A percentile compares a stretch with the other conserved stretches of the same genome.
These are phyloP conservation scores for Drusus annulatus DNA, from an alignment of 1,140 invertebrate species.

Conservation along the genomic window DNA sequence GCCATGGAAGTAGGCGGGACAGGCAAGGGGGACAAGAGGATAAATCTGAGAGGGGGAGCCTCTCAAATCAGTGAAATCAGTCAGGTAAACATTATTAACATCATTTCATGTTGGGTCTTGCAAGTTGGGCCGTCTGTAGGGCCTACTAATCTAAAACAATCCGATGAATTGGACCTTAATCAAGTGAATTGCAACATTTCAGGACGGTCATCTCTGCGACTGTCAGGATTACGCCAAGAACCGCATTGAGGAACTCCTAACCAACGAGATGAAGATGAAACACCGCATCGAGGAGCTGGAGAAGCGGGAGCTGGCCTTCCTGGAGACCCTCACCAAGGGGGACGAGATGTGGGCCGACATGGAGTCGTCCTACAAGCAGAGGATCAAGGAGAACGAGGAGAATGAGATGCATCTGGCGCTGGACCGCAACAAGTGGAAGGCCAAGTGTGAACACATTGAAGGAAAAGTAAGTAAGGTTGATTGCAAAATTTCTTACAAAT, in stretches of 20 bases:
- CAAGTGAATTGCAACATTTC: not conserved
- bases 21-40: no score
- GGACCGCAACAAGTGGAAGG: slow-evolving; percentile 66
- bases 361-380: slow-evolving; percentile 77
- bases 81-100: no score
- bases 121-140: no score
- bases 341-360: slow-evolving; percentile 82
- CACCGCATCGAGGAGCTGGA: slow-evolving; percentile 75
- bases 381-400: slow-evolving; percentile 69
- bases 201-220: not conserved
- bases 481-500: not conserved
- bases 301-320: slow-evolving; percentile 77
- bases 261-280: slow-evolving; percentile 64
- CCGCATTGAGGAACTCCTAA: slow-evolving; percentile 58
- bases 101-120: no score
- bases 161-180: no score
- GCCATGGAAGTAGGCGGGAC: not conserved
- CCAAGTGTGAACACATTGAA: slow-evolving; percentile 65
- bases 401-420: slow-evolving; percentile 59
- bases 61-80: no score
- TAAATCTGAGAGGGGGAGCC: no score
- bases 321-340: slow-evolving; percentile 81
- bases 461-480: slow-evolving; percentile 61
- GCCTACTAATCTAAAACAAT: no score
- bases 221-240: slow-evolving; percentile 56